Evolutionary conservation across 2,113 vertebrate genomes (phyloP).

Genomic region (Microcebus ravelobensis): DNA sequence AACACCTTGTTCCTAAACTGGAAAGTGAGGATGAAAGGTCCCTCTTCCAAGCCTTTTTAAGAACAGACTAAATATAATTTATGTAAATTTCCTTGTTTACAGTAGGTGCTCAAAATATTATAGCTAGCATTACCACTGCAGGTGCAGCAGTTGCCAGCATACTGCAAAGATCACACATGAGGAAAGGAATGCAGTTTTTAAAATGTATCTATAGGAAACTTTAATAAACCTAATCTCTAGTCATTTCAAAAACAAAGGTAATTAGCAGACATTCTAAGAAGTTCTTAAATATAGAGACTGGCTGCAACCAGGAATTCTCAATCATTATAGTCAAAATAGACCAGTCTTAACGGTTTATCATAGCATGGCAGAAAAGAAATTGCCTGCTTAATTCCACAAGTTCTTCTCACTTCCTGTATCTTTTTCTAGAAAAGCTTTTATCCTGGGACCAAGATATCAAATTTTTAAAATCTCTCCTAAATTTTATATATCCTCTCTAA

Average conservation of each 20-base stretch:
- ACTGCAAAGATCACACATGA: background rate
- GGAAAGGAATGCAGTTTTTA: background rate
- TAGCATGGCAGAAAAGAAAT: background rate
- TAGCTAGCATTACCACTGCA: background rate
- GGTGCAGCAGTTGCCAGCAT: background rate
- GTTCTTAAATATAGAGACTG: background rate
- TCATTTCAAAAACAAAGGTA: slow-evolving; percentile 16
- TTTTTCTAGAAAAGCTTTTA: slow-evolving; percentile 13
- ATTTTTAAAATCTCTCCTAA: background rate
- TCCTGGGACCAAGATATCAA: background rate
- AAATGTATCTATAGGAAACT: background rate
- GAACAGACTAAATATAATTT: background rate
- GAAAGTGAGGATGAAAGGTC: background rate
- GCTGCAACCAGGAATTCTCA: background rate
- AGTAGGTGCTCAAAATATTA: background rate
- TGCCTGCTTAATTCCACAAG: background rate
- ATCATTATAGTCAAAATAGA: background rate
- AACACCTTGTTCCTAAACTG: background rate
- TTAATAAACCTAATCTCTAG: background rate
- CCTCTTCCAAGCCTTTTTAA: background rate
- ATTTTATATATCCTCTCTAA: background rate
- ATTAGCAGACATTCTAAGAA: background rate
- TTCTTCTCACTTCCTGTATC: background rate
- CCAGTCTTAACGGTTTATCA: background rate
- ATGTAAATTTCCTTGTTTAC: background rate